Evolutionary conservation across 2,113 vertebrate genomes (phyloP).

Genomic region (Phasianus colchicus): DNA sequence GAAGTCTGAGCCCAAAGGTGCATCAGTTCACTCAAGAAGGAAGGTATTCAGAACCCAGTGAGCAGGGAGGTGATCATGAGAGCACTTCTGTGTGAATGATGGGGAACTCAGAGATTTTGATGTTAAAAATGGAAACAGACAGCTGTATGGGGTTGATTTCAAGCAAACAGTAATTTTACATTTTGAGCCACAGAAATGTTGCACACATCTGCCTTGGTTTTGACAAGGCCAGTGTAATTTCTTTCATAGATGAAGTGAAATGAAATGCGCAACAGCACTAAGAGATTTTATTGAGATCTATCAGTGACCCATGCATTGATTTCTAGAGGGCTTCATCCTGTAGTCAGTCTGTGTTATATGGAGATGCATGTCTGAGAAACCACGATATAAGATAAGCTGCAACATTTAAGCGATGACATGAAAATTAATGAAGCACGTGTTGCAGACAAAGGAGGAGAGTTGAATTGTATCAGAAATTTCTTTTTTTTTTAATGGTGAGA

Average conservation of each 20-base stretch:
- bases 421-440: no score
- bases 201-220: not conserved
- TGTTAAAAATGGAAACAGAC: conserved; percentile 33
- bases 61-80: not conserved
- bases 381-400: not conserved
- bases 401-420: not conserved
- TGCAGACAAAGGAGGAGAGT: not conserved
- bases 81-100: not conserved
- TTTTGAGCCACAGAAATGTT: not conserved
- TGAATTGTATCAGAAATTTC: not conserved
- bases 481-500: not conserved
- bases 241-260: not conserved
- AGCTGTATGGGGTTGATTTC: not conserved
- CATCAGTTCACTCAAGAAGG: not conserved
- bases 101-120: not conserved
- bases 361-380: not conserved
- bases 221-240: not conserved
- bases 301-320: not conserved
- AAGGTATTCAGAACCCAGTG: not conserved
- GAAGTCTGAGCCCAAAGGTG: not conserved
- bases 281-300: not conserved
- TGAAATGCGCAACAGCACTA: not conserved
- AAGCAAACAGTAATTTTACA: not conserved
- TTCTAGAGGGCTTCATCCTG: not conserved
- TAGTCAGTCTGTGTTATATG: not conserved